Base-by-base conservation (phyloP, 2,797 vertebrate genomes). In the Hippopotamyrus pictus region DNA sequence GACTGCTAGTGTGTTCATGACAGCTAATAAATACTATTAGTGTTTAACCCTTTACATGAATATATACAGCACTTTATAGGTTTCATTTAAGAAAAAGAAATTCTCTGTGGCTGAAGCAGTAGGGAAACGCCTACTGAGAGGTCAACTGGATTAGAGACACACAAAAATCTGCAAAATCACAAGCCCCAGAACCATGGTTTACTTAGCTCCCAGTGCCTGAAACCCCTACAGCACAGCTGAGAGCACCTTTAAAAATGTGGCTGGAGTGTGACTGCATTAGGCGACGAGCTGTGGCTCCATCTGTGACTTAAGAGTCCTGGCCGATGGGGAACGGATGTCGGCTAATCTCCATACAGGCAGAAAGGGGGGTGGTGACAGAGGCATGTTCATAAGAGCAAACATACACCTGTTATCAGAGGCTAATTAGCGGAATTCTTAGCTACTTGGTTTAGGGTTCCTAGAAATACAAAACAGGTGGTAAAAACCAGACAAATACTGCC, bases 11-110 rank as follows among this genome's bases (percentile, higher is more conserved):
- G 82, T 41, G 51, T 69, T 86, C 46, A 33, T 57, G 54, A 54
- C 88, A 89, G 51, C 88, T 57, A 89, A 89, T 89, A 83, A 89
- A 83, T 88, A 86, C 44, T 86, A 17, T 86, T 86, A 89, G 89
- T 87, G 88, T 69, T 89, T 54, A 89, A 73, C 22, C 62, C 11
- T 87, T 51, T 86, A 51, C 48, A 87, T 37, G 65, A 51, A 19
- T 65, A 84, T 89, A 62, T 86, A 89, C 82, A 89, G 83, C 33
- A 33, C 57, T 69, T 89, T 89, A 69, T 37, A 86, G 19, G 54
- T n/a, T 51, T 62, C 22, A 65, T 46, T 22, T 11, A 25, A 59
- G n/a, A 44, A 54, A 37, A 9, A n/a, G 2, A 7, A 59, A 25
- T 19, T 8, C 17, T 41, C n/a, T 22, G n/a, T 50, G 44, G 9